Conservation (phyloP, 2,113 vertebrate genomes). For the Nibea coibor region DNA sequence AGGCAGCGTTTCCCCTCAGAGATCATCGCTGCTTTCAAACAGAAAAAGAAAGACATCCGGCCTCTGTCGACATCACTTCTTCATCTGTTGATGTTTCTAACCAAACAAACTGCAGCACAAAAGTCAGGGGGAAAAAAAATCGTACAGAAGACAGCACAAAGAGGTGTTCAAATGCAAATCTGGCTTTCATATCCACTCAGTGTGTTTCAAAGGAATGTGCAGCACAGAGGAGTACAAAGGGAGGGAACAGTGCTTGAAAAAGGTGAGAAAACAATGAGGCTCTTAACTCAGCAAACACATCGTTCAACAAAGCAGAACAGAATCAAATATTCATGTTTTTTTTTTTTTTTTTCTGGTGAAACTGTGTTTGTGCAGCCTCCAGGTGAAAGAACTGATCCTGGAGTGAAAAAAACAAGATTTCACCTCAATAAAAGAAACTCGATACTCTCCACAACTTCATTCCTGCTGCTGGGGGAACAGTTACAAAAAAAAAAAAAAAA, state of each 20-base stretch:
- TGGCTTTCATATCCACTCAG: slow-evolving; percentile 3
- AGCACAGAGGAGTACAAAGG: slow-evolving; percentile 9
- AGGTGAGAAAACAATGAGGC: slow-evolving; percentile 40
- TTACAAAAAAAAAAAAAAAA: too few species aligned
- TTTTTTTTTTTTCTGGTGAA: background rate
- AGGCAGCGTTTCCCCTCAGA: background rate
- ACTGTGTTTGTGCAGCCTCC: slow-evolving; percentile 11
- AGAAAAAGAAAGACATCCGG: background rate
- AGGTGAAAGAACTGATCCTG: background rate
- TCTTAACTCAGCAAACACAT: slow-evolving; percentile 32
- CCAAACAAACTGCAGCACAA: slow-evolving; percentile 14
- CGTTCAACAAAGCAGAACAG: slow-evolving; percentile 6
- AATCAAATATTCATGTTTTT: slow-evolving; percentile 43
- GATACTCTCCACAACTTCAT: background rate
- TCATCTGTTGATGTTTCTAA: slow-evolving; percentile 8
- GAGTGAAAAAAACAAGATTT: slow-evolving; percentile 9
- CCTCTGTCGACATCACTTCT: slow-evolving; percentile 5
- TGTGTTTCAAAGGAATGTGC: slow-evolving; percentile 4
- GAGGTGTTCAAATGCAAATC: slow-evolving; percentile 32
- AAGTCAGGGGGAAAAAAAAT: background rate
- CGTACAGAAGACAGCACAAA: background rate
- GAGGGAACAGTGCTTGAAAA: background rate
- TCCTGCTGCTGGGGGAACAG: background rate
- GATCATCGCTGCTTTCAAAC: slow-evolving; percentile 1
- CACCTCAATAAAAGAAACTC: slow-evolving; percentile 1